A percentile compares a stretch with the other conserved stretches of the same genome.
Evolutionary conservation across 1,140 invertebrate genomes (phyloP).

Genomic region (Sycobia sp.): DNA sequence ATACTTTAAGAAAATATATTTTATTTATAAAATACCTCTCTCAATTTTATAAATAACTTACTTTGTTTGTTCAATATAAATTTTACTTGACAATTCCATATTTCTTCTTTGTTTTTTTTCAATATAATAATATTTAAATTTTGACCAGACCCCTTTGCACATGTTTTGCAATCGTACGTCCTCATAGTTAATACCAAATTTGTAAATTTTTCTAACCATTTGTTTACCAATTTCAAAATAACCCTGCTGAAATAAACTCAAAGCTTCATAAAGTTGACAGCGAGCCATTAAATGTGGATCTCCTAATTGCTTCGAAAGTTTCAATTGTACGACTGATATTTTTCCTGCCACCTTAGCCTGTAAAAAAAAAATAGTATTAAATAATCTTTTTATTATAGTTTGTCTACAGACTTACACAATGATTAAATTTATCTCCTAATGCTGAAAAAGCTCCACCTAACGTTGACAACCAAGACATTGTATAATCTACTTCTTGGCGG

Average conservation of each 20-base stretch:
- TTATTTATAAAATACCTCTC: conserved; percentile 9
- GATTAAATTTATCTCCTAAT: conserved; percentile 80
- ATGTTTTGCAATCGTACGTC: conserved; percentile 74
- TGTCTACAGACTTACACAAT: conserved; percentile 71
- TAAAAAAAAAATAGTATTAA: conserved; percentile 38
- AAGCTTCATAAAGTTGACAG: conserved; percentile 83
- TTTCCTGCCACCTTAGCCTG: conserved; percentile 85
- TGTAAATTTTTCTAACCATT: conserved; percentile 71
- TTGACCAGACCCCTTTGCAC: conserved; percentile 85
- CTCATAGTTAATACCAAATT: conserved; percentile 61
- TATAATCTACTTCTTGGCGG: conserved; percentile 78
- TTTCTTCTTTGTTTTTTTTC: conserved; percentile 39
- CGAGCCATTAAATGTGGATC: conserved; percentile 79
- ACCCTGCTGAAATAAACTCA: conserved; percentile 84
- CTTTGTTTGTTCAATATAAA: neutral
- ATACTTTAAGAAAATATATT: conserved; percentile 32
- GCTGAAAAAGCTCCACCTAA: conserved; percentile 93
- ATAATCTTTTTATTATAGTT: conserved; percentile 11
- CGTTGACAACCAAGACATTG: conserved; percentile 94
- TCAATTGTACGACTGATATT: conserved; percentile 83
- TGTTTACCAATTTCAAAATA: conserved; percentile 67
- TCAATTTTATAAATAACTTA: neutral
- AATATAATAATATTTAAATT: conserved; percentile 69
- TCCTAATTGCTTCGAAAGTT: conserved; percentile 76
- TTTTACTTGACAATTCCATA: neutral